A percentile compares a stretch with the other conserved stretches of the same genome.
These are phyloP conservation scores for Allobates femoralis DNA, from an alignment of 2,797 vertebrate species.

Conservation along the genomic window DNA sequence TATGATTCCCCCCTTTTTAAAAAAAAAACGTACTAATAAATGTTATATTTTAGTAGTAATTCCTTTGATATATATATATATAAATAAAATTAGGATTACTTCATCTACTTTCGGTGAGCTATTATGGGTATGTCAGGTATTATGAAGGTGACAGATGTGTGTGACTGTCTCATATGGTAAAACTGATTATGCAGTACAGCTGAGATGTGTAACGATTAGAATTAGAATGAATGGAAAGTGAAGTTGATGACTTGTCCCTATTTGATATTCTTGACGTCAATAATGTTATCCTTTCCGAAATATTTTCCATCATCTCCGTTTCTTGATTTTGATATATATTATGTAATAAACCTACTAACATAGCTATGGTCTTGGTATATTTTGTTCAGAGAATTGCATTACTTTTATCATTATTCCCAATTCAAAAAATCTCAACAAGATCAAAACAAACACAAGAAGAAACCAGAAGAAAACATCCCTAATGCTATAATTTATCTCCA, in stretches of 20 bases:
- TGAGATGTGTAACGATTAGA: not conserved
- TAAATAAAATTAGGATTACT: too few species aligned
- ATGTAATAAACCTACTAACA: constrained; percentile 1
- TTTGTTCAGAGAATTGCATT: constrained; percentile 25
- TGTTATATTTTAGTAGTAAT: too few species aligned
- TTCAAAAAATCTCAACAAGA: constrained; percentile 34
- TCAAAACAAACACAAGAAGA: constrained; percentile 46
- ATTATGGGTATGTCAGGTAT: not conserved
- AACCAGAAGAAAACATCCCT: constrained; percentile 43
- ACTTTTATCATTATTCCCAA: constrained; percentile 27
- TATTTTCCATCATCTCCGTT: not conserved
- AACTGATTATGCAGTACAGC: not conserved
- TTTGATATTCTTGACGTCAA: not conserved
- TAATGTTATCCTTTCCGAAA: not conserved
- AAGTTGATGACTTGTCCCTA: not conserved
- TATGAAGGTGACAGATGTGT: not conserved
- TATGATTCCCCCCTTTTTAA: too few species aligned
- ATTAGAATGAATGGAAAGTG: not conserved
- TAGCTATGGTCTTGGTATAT: constrained; percentile 6
- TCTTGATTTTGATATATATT: not conserved
- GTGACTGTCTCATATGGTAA: not conserved
- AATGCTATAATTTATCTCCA: constrained; percentile 42
- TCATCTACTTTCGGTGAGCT: too few species aligned
- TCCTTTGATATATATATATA: too few species aligned
- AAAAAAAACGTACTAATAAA: too few species aligned